Base-by-base conservation (phyloP, 2,797 vertebrate genomes). In the Malurus leucopterus region DNA sequence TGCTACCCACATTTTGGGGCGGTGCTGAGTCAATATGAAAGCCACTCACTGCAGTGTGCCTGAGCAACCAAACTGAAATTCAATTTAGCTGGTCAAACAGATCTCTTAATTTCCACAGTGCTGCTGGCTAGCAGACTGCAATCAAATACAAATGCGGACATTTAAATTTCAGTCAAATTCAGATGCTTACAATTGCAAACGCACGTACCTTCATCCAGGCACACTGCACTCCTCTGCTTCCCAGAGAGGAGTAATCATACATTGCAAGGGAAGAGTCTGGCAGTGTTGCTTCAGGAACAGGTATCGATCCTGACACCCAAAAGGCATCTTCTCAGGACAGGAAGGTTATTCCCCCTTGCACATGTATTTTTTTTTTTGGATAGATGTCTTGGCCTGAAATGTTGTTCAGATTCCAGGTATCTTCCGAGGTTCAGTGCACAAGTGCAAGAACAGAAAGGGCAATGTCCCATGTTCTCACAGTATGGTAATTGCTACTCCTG, bases 141-240 rank as follows among this genome's bases (percentile, higher is more conserved):
- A 90, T 2, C 67, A 84, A 80, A 93, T 20, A 82, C 38, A 84
- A 81, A 89, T 27, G 59, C 1, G 2, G 41, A 8, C 38, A 86
- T 73, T 64, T 46, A 81, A 71, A 88, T 79, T 71, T 84, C 77
- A 46, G 71, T 49, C 73, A 91, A 71, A 90, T 89, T 62, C 3
- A 11, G 38, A 67, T 68, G 57, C 46, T 44, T 47, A 26, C 26
- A 71, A 62, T 59, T 59, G 62, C 58, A 93, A 89, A 84, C 26
- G 51, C 9, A 55, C 0, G 0, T n/a, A 69, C 9, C 9, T 67
- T 67, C n/a, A 32, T 5, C 55, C 9, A 46, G 13, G n/a, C 21
- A 78, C 16, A 47, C 36, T 36, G 36, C 36, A 36, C 36, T 36
- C 36, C 36, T 1, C 1, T 0, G 1, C 43, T 69, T 80, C 43